Percentiles rank a stretch among this genome's conserved stretches.
Conservation (phyloP, 2,113 vertebrate species). For the Lipotes vexillifer region DNA sequence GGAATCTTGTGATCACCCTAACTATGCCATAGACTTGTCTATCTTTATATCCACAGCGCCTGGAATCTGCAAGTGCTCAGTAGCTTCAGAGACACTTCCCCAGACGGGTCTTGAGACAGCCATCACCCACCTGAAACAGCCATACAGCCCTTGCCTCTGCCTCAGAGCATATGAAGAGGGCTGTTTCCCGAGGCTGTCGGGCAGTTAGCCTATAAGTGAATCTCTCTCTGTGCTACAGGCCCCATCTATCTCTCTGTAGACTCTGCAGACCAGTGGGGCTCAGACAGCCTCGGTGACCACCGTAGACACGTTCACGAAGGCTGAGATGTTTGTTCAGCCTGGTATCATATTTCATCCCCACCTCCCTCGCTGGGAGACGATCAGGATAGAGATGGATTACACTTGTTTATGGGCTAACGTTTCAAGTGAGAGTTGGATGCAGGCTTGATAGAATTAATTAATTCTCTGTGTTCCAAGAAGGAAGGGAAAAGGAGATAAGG, state of each 20-base stretch:
- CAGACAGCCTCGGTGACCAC: background rate
- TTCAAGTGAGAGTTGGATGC: slow-evolving; percentile 24
- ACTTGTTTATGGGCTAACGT: slow-evolving; percentile 35
- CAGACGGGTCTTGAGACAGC: background rate
- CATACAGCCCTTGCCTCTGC: background rate
- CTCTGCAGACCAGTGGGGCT: background rate
- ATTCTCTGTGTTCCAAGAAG: slow-evolving; percentile 45
- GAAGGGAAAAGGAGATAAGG: background rate
- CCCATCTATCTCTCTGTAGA: background rate
- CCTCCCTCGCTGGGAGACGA: background rate
- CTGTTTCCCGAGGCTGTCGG: fast-evolving
- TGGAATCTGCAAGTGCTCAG: fast-evolving
- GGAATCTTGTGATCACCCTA: background rate
- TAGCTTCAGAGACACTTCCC: background rate
- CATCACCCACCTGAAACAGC: background rate
- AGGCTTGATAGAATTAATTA: slow-evolving; percentile 37
- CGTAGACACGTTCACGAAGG: background rate
- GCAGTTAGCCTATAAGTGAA: background rate
- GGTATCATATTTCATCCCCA: background rate
- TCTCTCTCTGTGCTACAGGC: slow-evolving; percentile 3
- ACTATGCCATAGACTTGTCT: fast-evolving
- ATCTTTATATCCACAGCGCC: fast-evolving
- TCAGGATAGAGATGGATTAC: background rate
- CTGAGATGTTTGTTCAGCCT: background rate
- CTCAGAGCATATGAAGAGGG: background rate